Conservation (phyloP, 1,140 invertebrate genomes). For the Sycophila sp. region DNA sequence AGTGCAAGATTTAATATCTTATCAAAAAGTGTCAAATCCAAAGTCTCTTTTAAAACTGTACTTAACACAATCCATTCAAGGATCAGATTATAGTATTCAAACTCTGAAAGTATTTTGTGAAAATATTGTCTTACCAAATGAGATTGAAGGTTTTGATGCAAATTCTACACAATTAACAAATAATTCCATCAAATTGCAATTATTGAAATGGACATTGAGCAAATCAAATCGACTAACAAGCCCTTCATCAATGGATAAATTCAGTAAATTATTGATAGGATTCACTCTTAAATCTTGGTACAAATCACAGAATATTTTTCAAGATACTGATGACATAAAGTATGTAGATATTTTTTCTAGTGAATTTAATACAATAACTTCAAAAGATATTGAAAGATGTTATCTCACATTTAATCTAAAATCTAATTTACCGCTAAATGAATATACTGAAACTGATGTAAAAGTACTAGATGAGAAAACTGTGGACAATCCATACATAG, state of each 20-base stretch:
- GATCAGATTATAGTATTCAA: slow-evolving; percentile 54
- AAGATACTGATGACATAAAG: background rate
- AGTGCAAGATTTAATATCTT: slow-evolving; percentile 54
- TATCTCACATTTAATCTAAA: slow-evolving; percentile 41
- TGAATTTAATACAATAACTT: slow-evolving; percentile 14
- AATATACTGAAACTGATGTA: background rate
- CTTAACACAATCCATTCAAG: slow-evolving; percentile 55
- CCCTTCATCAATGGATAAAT: slow-evolving; percentile 37
- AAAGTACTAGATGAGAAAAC: background rate
- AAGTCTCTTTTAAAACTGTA: slow-evolving; percentile 58
- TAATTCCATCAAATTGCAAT: slow-evolving; percentile 44
- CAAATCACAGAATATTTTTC: background rate
- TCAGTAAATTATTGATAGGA: slow-evolving; percentile 49
- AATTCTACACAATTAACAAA: slow-evolving; percentile 26
- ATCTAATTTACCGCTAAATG: slow-evolving; percentile 28
- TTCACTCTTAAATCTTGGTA: slow-evolving; percentile 53
- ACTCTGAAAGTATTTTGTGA: slow-evolving; percentile 56
- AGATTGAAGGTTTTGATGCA: slow-evolving; percentile 37
- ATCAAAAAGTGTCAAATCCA: slow-evolving; percentile 51
- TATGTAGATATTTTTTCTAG: slow-evolving; percentile 11
- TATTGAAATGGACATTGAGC: slow-evolving; percentile 49
- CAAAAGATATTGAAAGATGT: slow-evolving; percentile 44
- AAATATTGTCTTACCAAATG: slow-evolving; percentile 42
- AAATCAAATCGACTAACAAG: slow-evolving; percentile 37
- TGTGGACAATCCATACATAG: slow-evolving; percentile 24